Conservation (phyloP, 2,797 vertebrate species). For the Chiroxiphia lanceolata region DNA sequence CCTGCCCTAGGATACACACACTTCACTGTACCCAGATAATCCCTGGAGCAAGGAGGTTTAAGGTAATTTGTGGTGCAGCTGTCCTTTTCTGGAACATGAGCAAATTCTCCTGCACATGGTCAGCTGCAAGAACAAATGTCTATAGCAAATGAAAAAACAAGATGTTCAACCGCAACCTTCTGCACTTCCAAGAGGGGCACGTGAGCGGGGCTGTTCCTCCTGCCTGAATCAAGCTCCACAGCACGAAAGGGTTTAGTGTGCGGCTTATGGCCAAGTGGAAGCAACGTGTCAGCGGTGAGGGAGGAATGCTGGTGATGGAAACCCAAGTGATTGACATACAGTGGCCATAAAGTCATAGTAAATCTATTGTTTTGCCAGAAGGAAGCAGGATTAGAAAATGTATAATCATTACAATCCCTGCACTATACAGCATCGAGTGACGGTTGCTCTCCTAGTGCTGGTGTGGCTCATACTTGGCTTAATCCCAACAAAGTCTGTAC, state of each 20-base stretch:
- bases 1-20: constrained; percentile 72
- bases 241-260: constrained; percentile 72
- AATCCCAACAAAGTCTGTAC: not conserved
- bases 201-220: constrained; percentile 62
- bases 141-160: constrained; percentile 85
- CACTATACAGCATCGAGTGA: constrained; percentile 11
- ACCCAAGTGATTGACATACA: constrained; percentile 47
- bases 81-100: constrained; percentile 87
- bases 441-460: not conserved
- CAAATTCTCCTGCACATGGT: constrained; percentile 87
- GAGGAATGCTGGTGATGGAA: constrained; percentile 63
- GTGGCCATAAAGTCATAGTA: constrained; percentile 62
- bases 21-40: constrained; percentile 80
- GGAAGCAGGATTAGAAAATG: constrained; percentile 63
- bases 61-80: constrained; percentile 90
- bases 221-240: constrained; percentile 59
- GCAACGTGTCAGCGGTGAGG: constrained; percentile 59
- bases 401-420: constrained; percentile 51
- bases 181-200: constrained; percentile 59
- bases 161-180: constrained; percentile 72
- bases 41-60: constrained; percentile 85
- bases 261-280: constrained; percentile 74
- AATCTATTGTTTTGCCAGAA: constrained; percentile 67
- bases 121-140: constrained; percentile 91
- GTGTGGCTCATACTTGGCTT: not conserved